Evolutionary conservation across 2,888 invertebrate species (phyloP), one percentile per base, ranked within the genome.

Genomic region (Erebia aethiops): DNA sequence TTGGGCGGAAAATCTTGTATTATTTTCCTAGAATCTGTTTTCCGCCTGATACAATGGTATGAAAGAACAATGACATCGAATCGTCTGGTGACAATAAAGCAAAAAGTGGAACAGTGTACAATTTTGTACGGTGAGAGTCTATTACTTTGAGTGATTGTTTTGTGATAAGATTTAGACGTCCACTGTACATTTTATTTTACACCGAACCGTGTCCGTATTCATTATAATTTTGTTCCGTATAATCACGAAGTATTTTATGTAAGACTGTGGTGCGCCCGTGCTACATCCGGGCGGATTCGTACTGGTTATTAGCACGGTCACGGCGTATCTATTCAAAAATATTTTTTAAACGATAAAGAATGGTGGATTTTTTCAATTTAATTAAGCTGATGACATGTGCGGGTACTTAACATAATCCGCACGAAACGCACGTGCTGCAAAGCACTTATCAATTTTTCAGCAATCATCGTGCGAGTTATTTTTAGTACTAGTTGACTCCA

Each of bases 1-100:
- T 83, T 81, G 78, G 77, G 72, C 78, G 80, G 81, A 84, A 85
- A 88, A 86, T 84, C 82, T 84, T 79, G 82, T 83, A 85, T 86
- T 84, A 86, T 87, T 61, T 67, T 61, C 67, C 51, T 61, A 67
- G 67, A 49, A 61, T 61, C 60, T 67, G 67, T 67, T 67, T 49
- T 60, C 51, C 67, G 43, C 41, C 58, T 61, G 14, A 46, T 61
- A 67, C 67, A 66, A 70, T 66, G 60, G 70, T 56, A 56, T 57
- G 54, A 56, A 56, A 58, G 61, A 70, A 70, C 70, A 70, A 70
- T 70, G 56, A 61, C 52, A 10, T 65, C 60, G 66, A 67, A 70
- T 26, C 62, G 46, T 56, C 67, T 67, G 61, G 51, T 49, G 51
- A 67, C 60, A 67, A 67, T 61, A 61, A 16, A 14, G 52, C 52